Percentiles rank a stretch among this genome's conserved stretches.
phyloP scores from a whole-genome alignment of 2,888 invertebrate genomes.

The Operophtera brumata region DNA sequence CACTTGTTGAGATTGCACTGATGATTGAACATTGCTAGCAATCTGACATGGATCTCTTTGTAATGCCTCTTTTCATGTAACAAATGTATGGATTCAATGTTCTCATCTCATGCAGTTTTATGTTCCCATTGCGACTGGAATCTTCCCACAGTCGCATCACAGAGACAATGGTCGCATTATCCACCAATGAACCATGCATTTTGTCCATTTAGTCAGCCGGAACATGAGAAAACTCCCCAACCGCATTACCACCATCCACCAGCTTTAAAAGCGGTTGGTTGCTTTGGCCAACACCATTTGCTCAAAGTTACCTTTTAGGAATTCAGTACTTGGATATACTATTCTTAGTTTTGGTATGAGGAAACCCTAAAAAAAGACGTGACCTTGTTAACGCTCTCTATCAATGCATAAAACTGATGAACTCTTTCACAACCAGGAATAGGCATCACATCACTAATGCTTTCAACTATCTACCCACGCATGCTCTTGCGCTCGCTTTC shows the following conservation, averaged over 20 bases:
- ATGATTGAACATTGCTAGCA: constrained; percentile 3
- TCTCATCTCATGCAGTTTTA: constrained; percentile 15
- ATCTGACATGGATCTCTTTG: constrained; percentile 16
- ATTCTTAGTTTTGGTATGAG: no score
- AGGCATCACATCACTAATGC: constrained; percentile 1
- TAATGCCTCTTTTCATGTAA: constrained; percentile 8
- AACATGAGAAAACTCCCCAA: background rate
- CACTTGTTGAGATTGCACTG: constrained; percentile 8
- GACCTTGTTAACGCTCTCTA: no score
- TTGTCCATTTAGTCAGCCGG: background rate
- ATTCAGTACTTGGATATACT: no score
- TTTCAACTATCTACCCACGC: no score
- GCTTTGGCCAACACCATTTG: no score
- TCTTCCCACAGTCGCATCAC: constrained; percentile 14
- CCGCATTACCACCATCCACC: no score
- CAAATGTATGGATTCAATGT: constrained; percentile 8
- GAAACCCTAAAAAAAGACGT: no score
- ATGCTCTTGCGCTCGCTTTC: constrained; percentile 1
- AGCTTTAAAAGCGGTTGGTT: no score
- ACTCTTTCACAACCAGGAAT: background rate
- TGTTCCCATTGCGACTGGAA: constrained; percentile 6
- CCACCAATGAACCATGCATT: constrained; percentile 6
- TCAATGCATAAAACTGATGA: background rate
- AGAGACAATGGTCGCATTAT: background rate
- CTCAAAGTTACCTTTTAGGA: no score